Percentiles rank a stretch among this genome's conserved stretches.
Conservation (phyloP, 2,888 invertebrate species). For the Luffia ferchaultella region DNA sequence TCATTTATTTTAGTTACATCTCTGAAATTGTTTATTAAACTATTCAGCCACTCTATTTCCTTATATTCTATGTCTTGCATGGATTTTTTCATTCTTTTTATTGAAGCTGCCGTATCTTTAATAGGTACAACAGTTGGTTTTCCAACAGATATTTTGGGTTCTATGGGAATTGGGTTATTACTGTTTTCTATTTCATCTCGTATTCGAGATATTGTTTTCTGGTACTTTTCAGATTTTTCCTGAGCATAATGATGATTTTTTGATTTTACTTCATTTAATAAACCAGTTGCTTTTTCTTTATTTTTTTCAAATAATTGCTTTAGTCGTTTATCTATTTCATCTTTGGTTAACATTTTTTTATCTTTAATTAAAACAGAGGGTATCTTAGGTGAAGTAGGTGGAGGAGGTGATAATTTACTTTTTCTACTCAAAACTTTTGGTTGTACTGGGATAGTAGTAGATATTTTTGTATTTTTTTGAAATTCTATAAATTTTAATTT, state of each 20-base stretch:
- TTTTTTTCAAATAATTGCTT: constrained; percentile 38
- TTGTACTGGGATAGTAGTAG: constrained; percentile 37
- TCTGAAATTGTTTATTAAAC: constrained; percentile 48
- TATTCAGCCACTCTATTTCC: constrained; percentile 58
- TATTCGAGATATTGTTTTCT: constrained; percentile 25
- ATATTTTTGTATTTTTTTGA: constrained; percentile 36
- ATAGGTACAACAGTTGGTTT: constrained; percentile 23
- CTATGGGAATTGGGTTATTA: constrained; percentile 20
- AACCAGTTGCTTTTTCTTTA: constrained; percentile 33
- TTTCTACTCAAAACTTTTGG: constrained; percentile 39
- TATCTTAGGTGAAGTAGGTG: background rate
- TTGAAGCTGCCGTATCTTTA: constrained; percentile 55
- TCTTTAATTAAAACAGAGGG: constrained; percentile 5
- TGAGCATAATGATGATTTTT: constrained; percentile 32
- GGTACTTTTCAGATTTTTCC: constrained; percentile 30
- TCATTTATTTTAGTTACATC: constrained; percentile 43
- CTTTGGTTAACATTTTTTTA: constrained; percentile 42
- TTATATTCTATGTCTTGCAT: constrained; percentile 48
- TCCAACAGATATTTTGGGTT: constrained; percentile 20
- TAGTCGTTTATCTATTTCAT: constrained; percentile 37
- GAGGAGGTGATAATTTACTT: constrained; percentile 12
- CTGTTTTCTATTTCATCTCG: constrained; percentile 29
- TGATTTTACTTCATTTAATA: constrained; percentile 36
- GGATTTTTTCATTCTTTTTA: constrained; percentile 59
- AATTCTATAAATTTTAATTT: constrained; percentile 37